phyloP scores from a whole-genome alignment of 1,140 invertebrate genomes.

The Sitobion miscanthi region DNA sequence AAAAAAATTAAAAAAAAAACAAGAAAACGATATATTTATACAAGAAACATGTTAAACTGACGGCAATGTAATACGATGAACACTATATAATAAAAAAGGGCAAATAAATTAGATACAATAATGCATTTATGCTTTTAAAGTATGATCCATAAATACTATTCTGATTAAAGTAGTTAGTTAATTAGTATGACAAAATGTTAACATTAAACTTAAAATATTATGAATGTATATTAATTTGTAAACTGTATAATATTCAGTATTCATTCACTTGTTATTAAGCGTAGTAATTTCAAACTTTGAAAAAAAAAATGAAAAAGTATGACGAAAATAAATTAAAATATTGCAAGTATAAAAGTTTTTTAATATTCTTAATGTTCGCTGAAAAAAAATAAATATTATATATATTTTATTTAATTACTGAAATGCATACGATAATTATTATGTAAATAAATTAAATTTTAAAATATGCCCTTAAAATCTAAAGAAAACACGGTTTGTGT shows the following conservation, averaged over 20 bases:
- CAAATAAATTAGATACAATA: background rate
- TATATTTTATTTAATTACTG: background rate
- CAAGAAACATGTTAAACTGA: background rate
- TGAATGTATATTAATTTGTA: background rate
- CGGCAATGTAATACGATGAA: background rate
- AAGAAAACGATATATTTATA: background rate
- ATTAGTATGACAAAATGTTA: background rate
- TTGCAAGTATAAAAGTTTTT: background rate
- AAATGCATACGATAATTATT: background rate
- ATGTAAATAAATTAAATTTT: background rate
- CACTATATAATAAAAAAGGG: background rate
- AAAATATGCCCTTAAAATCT: background rate
- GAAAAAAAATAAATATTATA: background rate
- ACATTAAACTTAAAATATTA: constrained; percentile 4
- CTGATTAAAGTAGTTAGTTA: background rate
- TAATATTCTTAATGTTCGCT: background rate
- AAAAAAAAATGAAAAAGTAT: background rate
- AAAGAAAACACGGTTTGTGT: background rate
- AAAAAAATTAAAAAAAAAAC: background rate
- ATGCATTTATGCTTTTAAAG: background rate
- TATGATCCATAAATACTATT: background rate
- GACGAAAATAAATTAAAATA: background rate
- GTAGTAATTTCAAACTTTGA: background rate
- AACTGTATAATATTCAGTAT: background rate
- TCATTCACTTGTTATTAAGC: background rate